phyloP scores from a whole-genome alignment of 2,113 vertebrate species.

The Scalopus aquaticus region DNA sequence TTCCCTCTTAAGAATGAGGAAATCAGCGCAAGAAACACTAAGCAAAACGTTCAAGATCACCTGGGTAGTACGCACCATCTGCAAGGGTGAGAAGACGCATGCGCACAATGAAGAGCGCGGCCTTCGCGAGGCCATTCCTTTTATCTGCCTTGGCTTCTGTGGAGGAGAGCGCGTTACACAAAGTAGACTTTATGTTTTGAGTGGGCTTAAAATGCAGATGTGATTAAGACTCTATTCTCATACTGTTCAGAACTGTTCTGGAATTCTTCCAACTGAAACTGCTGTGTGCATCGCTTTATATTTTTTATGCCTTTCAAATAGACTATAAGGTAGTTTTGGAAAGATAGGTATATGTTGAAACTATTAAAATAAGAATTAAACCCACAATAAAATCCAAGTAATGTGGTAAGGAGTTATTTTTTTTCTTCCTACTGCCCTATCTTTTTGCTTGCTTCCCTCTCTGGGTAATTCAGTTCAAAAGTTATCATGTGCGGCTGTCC shows the following conservation, averaged over 20 bases:
- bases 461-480: not conserved
- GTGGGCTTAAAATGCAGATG: slow-evolving; percentile 66
- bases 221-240: slow-evolving; percentile 51
- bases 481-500: not conserved
- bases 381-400: not conserved
- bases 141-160: slow-evolving; percentile 50
- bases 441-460: not conserved
- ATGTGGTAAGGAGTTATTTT: not conserved
- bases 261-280: slow-evolving; percentile 45
- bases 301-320: slow-evolving; percentile 28
- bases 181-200: slow-evolving; percentile 65
- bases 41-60: slow-evolving; percentile 55
- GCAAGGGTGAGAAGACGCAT: not conserved
- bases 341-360: not conserved
- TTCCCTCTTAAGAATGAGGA: slow-evolving; percentile 43
- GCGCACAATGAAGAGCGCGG: not conserved
- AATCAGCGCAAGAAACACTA: slow-evolving; percentile 46
- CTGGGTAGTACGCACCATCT: not conserved
- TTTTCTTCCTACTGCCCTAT: not conserved
- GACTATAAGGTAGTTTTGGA: not conserved
- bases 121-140: slow-evolving; percentile 51
- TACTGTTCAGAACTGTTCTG: slow-evolving; percentile 24
- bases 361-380: slow-evolving; percentile 8
- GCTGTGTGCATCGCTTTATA: slow-evolving; percentile 24
- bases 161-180: slow-evolving; percentile 8